Evolutionary conservation across 2,888 invertebrate genomes (phyloP), one percentile per base, ranked within the genome.

Genomic region (Drosophila anomalipes): DNA sequence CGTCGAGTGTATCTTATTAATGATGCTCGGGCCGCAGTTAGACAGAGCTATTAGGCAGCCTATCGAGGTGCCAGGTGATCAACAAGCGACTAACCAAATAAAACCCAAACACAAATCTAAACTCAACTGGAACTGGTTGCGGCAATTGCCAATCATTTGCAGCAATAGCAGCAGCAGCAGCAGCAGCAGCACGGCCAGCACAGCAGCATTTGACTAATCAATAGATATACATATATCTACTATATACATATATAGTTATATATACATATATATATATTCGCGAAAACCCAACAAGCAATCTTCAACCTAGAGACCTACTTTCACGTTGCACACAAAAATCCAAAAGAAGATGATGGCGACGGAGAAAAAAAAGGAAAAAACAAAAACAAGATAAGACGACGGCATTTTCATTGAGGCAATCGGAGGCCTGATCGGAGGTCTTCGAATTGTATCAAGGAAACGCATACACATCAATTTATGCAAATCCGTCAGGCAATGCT

Each of bases 401-500:
- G n/a, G 64, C 61, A 74, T 74, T 81, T 81, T 39, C 81, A 79
- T 70, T 81, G 74, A 75, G 66, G 66, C 78, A 70, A 63, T 70
- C 69, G 47, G 47, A 47, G 16, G 68, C 64, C 70, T 58, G 65
- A 67, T 74, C 68, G 83, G 86, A 80, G 85, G 90, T 87, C 88
- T 87, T 57, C 59, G 74, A 90, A 87, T 87, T 79, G 89, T 85
- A 89, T 89, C 89, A 89, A 91, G 87, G 89, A 88, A 90, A 89
- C 84, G 67, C 72, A 80, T 67, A 73, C 70, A 64, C 66, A 78
- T 77, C 72, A 89, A 88, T 85, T 77, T 83, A 86, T 88, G 86
- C 81, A 74, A 86, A 81, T 83, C 86, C 77, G 69, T 63, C 74
- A 72, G 81, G 78, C 87, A 79, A 89, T 90, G 89, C 84, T 82